phyloP scores from a whole-genome alignment of 2,113 vertebrate genomes.

The Cyphomyrus discorhynchus region DNA sequence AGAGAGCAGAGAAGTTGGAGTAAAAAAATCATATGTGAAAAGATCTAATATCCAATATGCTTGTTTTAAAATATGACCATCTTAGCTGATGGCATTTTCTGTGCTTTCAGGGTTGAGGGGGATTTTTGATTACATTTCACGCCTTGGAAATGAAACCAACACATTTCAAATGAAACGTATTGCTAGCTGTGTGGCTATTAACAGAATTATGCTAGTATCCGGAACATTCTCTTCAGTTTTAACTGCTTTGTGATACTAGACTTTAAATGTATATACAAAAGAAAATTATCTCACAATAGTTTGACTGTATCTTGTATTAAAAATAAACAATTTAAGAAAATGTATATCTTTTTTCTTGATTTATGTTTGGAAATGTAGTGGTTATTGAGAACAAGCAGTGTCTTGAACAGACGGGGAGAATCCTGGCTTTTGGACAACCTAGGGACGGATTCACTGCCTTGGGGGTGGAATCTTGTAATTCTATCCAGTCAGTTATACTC shows the following conservation, averaged over 20 bases:
- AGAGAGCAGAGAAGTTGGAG: background rate
- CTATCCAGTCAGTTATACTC: background rate
- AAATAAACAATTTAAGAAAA: conserved; percentile 4
- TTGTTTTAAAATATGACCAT: background rate
- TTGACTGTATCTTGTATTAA: background rate
- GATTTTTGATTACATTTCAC: background rate
- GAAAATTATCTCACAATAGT: background rate
- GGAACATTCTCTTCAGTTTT: background rate
- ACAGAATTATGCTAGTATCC: background rate
- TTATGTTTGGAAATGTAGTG: background rate
- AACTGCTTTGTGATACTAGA: background rate
- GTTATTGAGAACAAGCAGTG: background rate
- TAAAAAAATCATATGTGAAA: background rate
- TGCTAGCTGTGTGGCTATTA: background rate
- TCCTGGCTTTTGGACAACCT: background rate
- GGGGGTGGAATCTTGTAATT: background rate
- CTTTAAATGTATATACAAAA: background rate
- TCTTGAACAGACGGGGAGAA: background rate
- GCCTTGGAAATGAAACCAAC: background rate
- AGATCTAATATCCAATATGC: background rate
- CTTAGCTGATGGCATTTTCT: background rate
- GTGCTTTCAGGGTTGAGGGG: background rate
- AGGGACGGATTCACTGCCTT: background rate
- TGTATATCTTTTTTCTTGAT: background rate
- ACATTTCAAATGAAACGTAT: background rate